Conservation (phyloP, 1,140 invertebrate species). For the Lepidurus packardi region DNA sequence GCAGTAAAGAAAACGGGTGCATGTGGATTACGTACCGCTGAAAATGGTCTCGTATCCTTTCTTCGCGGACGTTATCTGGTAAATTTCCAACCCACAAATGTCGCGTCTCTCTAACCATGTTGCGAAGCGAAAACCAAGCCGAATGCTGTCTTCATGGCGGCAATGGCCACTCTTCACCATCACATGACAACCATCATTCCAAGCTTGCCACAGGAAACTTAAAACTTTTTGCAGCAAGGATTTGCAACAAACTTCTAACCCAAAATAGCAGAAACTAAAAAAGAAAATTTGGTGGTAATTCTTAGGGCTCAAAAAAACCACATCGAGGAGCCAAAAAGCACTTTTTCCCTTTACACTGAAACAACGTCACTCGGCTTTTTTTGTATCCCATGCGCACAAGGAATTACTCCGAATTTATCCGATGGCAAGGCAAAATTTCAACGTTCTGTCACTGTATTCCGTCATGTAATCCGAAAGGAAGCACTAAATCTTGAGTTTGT, state of each 20-base stretch:
- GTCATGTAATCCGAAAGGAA: constrained; percentile 3
- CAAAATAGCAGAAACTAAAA: no score
- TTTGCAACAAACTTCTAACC: no score
- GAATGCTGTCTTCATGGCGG: constrained; percentile 18
- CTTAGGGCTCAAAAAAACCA: no score
- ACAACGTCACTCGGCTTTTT: no score
- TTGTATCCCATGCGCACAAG: no score
- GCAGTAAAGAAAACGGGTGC: no score
- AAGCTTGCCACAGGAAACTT: background rate
- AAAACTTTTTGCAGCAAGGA: no score
- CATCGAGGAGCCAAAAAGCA: no score
- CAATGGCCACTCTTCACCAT: constrained; percentile 21
- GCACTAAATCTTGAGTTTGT: background rate
- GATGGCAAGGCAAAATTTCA: background rate
- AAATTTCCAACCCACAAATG: constrained; percentile 99
- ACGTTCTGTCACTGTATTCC: constrained; percentile 1
- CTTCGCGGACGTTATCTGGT: constrained; percentile 95
- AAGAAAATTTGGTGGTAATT: no score
- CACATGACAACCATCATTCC: constrained; percentile 11
- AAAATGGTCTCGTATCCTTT: constrained; percentile 91
- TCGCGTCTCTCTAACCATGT: constrained; percentile 99
- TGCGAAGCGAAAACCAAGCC: constrained; percentile 52
- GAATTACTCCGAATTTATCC: background rate
- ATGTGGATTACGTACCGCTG: constrained; percentile 70
- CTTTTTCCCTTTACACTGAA: no score